These are phyloP conservation scores for Montifringilla adamsi DNA, from an alignment of 2,113 vertebrate species.

Conservation along the genomic window DNA sequence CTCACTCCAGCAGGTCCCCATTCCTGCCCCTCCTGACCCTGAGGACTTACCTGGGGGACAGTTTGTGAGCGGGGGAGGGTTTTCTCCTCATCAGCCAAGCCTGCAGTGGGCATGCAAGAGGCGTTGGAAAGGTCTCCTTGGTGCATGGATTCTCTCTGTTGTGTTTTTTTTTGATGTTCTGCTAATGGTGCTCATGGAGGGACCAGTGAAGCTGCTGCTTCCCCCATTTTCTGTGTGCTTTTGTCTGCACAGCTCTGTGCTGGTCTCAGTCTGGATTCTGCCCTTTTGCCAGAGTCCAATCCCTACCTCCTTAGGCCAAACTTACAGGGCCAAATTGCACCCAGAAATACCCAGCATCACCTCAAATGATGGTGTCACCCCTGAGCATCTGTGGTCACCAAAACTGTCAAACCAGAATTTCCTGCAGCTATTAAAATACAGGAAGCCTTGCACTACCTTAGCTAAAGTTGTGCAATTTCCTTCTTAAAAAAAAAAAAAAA, in stretches of 20 bases:
- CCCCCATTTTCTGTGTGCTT: not conserved
- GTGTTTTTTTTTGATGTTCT: not conserved
- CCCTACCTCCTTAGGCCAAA: not conserved
- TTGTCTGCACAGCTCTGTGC: not conserved
- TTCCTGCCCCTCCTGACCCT: not conserved
- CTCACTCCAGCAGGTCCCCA: not conserved
- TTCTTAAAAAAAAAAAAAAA: not conserved
- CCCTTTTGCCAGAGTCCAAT: not conserved
- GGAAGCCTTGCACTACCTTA: not conserved
- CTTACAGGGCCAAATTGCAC: not conserved
- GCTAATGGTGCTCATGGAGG: not conserved
- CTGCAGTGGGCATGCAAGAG: not conserved
- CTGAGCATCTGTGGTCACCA: not conserved
- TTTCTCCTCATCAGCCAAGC: not conserved
- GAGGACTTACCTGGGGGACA: not conserved
- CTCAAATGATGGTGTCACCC: not conserved
- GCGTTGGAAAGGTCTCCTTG: not conserved
- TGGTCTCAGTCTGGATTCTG: not conserved
- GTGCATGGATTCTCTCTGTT: not conserved
- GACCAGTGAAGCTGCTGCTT: not conserved
- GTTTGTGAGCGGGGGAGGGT: not conserved
- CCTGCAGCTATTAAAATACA: not conserved
- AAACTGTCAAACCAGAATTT: not conserved
- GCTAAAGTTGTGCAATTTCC: not conserved
- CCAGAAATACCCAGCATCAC: not conserved